Conservation (phyloP, 2,113 vertebrate genomes). For the Potamarius usumacintae region DNA sequence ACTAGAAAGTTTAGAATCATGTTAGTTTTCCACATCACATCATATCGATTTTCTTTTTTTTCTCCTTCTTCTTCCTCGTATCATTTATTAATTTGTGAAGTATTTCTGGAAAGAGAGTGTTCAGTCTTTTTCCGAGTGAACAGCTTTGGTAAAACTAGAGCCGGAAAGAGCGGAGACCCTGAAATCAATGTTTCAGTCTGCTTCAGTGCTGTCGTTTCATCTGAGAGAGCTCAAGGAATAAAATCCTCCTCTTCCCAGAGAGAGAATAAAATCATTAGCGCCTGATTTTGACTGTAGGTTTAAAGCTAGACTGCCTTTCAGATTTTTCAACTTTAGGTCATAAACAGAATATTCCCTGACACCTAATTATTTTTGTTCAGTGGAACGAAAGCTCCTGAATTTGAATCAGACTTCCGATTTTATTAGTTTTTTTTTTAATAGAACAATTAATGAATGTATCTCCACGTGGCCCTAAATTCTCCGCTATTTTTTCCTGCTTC, state of each 20-base stretch:
- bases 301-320: too few species aligned
- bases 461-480: too few species aligned
- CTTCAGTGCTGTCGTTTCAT: not conserved
- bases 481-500: too few species aligned
- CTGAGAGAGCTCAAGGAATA: not conserved
- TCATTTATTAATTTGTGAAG: conserved; percentile 6
- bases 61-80: conserved; percentile 29
- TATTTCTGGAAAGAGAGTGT: conserved; percentile 32
- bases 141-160: not conserved
- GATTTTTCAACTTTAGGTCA: too few species aligned
- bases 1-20: conserved; percentile 75
- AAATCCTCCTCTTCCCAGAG: not conserved
- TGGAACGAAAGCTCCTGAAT: too few species aligned
- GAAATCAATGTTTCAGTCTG: not conserved
- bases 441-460: too few species aligned
- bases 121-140: conserved; percentile 14
- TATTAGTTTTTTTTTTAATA: too few species aligned
- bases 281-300: not conserved
- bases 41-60: conserved; percentile 63
- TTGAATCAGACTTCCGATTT: too few species aligned
- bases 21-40: conserved; percentile 75
- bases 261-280: too few species aligned
- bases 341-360: too few species aligned
- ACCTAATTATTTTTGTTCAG: too few species aligned
- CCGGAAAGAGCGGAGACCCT: not conserved